Percentiles rank a stretch among this genome's conserved stretches.
Evolutionary conservation across 2,797 vertebrate species (phyloP).

Genomic region (Rhinichthys osculus): DNA sequence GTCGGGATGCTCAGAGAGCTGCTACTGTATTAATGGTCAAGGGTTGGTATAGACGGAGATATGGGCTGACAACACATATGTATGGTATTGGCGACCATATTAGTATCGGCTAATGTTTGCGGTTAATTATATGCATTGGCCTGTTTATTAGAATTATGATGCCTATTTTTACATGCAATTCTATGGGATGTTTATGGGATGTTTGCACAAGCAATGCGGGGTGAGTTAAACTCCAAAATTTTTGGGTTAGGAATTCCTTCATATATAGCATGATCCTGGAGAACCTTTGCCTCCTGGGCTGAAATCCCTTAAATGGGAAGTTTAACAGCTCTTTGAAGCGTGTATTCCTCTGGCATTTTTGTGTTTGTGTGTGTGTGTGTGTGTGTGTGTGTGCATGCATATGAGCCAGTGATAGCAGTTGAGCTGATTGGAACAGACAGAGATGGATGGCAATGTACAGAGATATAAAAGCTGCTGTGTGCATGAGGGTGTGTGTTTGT

Average conservation of each 20-base stretch:
- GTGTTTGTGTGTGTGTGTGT: slow-evolving; percentile 9
- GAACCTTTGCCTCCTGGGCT: slow-evolving; percentile 11
- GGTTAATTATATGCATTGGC: not conserved
- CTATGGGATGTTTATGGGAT: too few relatives aligned
- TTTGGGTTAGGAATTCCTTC: not conserved
- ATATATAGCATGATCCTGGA: not conserved
- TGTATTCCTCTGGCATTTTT: slow-evolving; percentile 22
- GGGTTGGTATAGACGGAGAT: not conserved
- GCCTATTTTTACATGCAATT: too few relatives aligned
- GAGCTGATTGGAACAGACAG: slow-evolving; percentile 32
- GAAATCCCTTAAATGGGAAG: slow-evolving; percentile 20
- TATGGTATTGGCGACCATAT: not conserved
- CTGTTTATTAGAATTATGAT: not conserved
- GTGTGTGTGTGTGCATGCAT: not conserved
- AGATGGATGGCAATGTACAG: slow-evolving; percentile 39
- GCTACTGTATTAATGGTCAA: not conserved
- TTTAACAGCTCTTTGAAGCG: slow-evolving; percentile 35
- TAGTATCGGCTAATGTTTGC: not conserved
- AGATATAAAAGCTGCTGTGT: slow-evolving; percentile 41
- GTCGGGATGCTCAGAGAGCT: not conserved
- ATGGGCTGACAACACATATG: not conserved
- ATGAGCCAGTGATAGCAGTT: slow-evolving; percentile 24
- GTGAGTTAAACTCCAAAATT: not conserved
- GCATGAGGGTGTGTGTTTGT: slow-evolving; percentile 42
- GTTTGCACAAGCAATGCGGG: not conserved